phyloP scores from a whole-genome alignment of 2,888 invertebrate genomes.

The Cheilosia grossa region DNA sequence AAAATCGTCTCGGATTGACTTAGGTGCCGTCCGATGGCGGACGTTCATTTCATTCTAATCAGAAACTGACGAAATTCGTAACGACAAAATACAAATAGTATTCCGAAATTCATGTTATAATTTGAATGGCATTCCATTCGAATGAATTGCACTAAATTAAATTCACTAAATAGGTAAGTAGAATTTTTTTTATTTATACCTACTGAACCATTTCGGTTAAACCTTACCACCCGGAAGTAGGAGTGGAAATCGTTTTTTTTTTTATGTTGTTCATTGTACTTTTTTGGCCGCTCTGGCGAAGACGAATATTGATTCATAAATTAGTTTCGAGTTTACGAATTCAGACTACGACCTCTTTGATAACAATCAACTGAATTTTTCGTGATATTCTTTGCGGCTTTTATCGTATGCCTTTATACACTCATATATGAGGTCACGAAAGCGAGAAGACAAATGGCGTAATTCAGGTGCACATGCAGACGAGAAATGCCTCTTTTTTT shows the following conservation, averaged over 20 bases:
- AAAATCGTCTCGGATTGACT: background rate
- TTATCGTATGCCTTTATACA: conserved; percentile 28
- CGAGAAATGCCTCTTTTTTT: conserved; percentile 18
- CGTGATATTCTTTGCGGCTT: conserved; percentile 31
- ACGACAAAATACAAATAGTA: too few relatives aligned
- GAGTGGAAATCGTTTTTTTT: conserved; percentile 15
- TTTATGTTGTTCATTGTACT: background rate
- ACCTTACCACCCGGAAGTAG: conserved; percentile 41
- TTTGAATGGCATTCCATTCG: conserved; percentile 24
- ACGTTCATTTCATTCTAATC: too few relatives aligned
- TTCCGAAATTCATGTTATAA: too few relatives aligned
- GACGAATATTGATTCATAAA: conserved; percentile 62
- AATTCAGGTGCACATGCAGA: conserved; percentile 65
- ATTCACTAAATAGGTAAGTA: background rate
- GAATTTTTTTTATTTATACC: background rate
- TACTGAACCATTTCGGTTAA: conserved; percentile 16
- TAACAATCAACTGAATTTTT: conserved; percentile 49
- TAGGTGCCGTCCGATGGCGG: too few relatives aligned
- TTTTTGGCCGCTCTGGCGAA: background rate
- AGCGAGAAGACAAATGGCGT: conserved; percentile 50
- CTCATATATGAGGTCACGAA: conserved; percentile 38
- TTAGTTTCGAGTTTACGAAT: conserved; percentile 55
- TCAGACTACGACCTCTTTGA: conserved; percentile 45
- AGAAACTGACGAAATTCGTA: too few relatives aligned
- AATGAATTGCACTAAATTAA: conserved; percentile 6